Conservation (phyloP, 2,797 vertebrate species). For the Enteromius afrohamiltoni region DNA sequence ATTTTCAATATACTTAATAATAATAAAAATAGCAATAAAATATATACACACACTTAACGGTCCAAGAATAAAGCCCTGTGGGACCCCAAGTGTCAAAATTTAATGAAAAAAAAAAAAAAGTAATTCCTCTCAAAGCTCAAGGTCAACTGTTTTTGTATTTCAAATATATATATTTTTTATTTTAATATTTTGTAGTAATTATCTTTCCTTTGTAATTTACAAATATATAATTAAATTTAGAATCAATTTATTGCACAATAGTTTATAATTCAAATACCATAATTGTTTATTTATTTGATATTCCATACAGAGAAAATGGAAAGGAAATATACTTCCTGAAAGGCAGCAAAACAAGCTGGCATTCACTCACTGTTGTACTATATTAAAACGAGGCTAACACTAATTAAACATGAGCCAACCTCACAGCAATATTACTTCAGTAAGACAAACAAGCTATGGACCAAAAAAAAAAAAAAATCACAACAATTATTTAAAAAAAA, state of each 20-base stretch:
- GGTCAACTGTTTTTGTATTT: no score
- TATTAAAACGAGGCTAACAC: not conserved
- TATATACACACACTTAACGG: not conserved
- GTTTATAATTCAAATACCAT: not conserved
- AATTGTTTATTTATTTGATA: not conserved
- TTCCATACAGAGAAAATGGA: not conserved
- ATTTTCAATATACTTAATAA: not conserved
- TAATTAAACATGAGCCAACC: conserved; percentile 33
- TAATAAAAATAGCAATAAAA: no score
- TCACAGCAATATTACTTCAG: conserved; percentile 23
- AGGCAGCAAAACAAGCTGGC: not conserved
- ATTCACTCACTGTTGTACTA: not conserved
- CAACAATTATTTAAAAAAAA: not conserved
- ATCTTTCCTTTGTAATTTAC: not conserved
- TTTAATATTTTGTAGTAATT: not conserved
- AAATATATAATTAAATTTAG: not conserved
- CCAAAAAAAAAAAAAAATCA: conserved; percentile 17
- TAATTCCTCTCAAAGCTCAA: not conserved
- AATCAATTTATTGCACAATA: not conserved
- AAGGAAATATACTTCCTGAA: not conserved
- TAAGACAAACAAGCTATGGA: not conserved
- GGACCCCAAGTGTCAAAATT: not conserved
- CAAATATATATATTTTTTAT: no score
- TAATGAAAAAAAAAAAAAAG: not conserved
- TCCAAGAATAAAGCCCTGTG: conserved; percentile 2